Percentiles rank a stretch among this genome's conserved stretches.
phyloP scores from a whole-genome alignment of 2,113 vertebrate genomes.

The Cairina moschata region DNA sequence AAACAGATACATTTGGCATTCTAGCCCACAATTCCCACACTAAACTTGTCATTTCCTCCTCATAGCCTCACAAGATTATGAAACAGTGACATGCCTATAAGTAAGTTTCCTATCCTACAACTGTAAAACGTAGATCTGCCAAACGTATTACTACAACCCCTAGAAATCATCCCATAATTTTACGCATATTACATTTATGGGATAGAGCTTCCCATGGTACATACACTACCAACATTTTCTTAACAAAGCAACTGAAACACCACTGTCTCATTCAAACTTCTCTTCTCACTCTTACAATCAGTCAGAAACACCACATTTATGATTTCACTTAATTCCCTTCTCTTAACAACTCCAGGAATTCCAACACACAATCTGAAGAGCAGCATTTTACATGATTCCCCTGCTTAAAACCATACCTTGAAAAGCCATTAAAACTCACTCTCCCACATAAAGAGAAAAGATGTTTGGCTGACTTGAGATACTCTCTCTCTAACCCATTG shows the following conservation, averaged over 20 bases:
- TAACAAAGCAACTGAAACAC: neutral
- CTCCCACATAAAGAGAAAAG: neutral
- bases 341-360: constrained; percentile 5
- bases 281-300: neutral
- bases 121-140: neutral
- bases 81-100: neutral
- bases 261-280: neutral
- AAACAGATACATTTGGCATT: neutral
- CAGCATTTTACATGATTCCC: constrained; percentile 29
- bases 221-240: neutral
- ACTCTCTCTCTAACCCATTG: neutral
- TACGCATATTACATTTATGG: neutral
- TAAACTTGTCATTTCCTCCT: neutral
- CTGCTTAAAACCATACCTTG: neutral
- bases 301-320: neutral
- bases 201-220: neutral
- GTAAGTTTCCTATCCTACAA: neutral
- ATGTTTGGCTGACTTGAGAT: neutral
- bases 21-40: neutral
- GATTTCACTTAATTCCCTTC: neutral
- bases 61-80: neutral
- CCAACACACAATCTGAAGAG: constrained; percentile 8
- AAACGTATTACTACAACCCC: neutral
- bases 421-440: neutral
- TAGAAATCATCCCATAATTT: neutral